Evolutionary conservation across 92 coral and sea anemone species (phyloP).

Genomic region (Parazoanthus darwini): DNA sequence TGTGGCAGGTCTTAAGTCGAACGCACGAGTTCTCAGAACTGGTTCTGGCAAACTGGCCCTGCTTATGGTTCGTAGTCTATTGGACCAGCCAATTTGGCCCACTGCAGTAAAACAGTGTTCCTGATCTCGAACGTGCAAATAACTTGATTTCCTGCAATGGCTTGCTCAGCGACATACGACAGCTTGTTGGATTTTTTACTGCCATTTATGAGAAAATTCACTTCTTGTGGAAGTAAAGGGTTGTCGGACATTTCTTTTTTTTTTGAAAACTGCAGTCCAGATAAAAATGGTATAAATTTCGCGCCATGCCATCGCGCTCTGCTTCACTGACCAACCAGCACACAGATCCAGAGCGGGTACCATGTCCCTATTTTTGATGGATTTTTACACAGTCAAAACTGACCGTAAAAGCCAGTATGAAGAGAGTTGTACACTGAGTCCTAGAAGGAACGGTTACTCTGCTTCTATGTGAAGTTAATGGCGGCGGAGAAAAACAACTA

Average conservation of each 20-base stretch:
- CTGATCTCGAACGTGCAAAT: conserved; percentile 19
- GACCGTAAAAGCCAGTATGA: neutral
- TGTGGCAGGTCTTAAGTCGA: too few species aligned
- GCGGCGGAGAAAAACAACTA: neutral
- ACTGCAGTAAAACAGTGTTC: conserved; percentile 17
- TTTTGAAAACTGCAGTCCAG: neutral
- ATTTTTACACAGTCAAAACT: conserved; percentile 7
- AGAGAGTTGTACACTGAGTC: conserved; percentile 15
- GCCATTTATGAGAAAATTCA: conserved; percentile 49
- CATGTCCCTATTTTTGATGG: conserved; percentile 7
- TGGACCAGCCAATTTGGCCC: conserved; percentile 21
- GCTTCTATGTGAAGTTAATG: conserved; percentile 16
- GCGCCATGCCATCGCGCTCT: neutral
- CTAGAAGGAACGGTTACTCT: conserved; percentile 9
- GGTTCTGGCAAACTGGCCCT: too few species aligned
- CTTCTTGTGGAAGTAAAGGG: conserved; percentile 14
- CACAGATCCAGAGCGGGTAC: conserved; percentile 9
- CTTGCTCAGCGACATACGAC: conserved; percentile 29
- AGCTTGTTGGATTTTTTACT: conserved; percentile 32
- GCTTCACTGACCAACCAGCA: conserved; percentile 19
- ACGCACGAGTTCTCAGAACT: too few species aligned
- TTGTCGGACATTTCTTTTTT: neutral
- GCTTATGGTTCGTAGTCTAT: neutral
- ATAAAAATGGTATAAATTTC: conserved; percentile 7
- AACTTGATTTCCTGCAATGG: conserved; percentile 32